Evolutionary conservation across 2,113 vertebrate genomes (phyloP).

Genomic region (Rhinoptilus africanus): DNA sequence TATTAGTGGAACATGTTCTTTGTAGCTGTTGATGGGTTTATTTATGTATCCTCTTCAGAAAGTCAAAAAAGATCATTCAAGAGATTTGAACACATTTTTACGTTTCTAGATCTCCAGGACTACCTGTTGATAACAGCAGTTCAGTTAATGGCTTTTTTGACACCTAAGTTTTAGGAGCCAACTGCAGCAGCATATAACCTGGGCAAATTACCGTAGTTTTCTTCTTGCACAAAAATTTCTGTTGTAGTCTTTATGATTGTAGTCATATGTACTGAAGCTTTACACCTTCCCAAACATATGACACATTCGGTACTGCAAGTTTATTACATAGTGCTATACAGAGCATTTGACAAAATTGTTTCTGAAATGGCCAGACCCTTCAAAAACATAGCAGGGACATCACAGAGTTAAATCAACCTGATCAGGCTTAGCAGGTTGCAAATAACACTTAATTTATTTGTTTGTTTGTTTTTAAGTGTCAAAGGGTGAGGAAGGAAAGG

Average conservation of each 20-base stretch:
- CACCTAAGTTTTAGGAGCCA: background rate
- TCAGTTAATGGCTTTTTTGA: background rate
- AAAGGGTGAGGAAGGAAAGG: background rate
- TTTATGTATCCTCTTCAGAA: background rate
- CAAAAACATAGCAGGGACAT: background rate
- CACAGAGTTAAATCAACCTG: background rate
- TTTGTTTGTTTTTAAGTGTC: background rate
- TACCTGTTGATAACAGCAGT: background rate
- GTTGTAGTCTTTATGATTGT: background rate
- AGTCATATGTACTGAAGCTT: background rate
- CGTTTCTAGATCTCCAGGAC: background rate
- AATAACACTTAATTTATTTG: background rate
- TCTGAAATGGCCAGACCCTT: background rate
- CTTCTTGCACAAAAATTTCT: background rate
- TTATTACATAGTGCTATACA: background rate
- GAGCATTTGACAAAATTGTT: background rate
- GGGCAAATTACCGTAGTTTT: background rate
- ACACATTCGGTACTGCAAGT: background rate
- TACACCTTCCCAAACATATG: background rate
- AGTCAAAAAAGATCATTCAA: background rate
- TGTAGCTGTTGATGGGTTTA: background rate
- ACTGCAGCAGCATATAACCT: background rate
- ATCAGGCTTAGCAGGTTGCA: background rate
- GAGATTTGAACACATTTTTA: background rate
- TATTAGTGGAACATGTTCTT: background rate